phyloP scores from a whole-genome alignment of 1,140 invertebrate genomes.

The Chironomus striatipennis region DNA sequence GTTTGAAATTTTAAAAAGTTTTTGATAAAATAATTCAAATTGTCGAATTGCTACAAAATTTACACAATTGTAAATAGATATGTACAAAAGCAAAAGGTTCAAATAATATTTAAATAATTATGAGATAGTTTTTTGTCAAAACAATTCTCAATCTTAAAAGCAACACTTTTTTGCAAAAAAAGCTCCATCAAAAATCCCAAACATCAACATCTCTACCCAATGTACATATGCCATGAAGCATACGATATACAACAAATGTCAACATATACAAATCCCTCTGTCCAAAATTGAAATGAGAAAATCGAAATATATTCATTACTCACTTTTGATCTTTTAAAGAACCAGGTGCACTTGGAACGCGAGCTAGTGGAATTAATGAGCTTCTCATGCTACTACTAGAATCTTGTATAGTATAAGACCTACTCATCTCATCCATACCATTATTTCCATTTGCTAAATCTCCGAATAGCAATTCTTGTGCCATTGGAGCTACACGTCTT shows the following conservation, averaged over 20 bases:
- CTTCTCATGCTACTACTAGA: slow-evolving; percentile 34
- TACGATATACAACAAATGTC: not conserved
- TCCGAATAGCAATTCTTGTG: slow-evolving; percentile 59
- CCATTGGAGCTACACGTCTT: slow-evolving; percentile 50
- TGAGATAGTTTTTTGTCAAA: too few relatives aligned
- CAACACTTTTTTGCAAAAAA: not conserved
- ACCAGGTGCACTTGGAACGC: slow-evolving; percentile 61
- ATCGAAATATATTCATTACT: not conserved
- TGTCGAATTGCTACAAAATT: too few relatives aligned
- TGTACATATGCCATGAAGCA: too few relatives aligned
- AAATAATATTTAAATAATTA: too few relatives aligned
- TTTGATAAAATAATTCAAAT: too few relatives aligned
- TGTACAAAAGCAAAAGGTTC: too few relatives aligned
- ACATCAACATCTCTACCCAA: too few relatives aligned
- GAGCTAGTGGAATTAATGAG: slow-evolving; percentile 47
- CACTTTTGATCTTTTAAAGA: slow-evolving; percentile 34
- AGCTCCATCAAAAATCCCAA: not conserved
- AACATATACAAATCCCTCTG: not conserved
- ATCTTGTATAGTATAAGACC: slow-evolving; percentile 27
- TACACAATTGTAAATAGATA: too few relatives aligned
- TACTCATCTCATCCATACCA: slow-evolving; percentile 25
- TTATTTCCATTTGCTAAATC: slow-evolving; percentile 25
- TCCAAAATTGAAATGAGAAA: not conserved
- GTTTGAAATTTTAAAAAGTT: too few relatives aligned
- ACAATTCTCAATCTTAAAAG: too few relatives aligned